phyloP scores from a whole-genome alignment of 1,140 invertebrate genomes.

The Daktulosphaira vitifoliae region DNA sequence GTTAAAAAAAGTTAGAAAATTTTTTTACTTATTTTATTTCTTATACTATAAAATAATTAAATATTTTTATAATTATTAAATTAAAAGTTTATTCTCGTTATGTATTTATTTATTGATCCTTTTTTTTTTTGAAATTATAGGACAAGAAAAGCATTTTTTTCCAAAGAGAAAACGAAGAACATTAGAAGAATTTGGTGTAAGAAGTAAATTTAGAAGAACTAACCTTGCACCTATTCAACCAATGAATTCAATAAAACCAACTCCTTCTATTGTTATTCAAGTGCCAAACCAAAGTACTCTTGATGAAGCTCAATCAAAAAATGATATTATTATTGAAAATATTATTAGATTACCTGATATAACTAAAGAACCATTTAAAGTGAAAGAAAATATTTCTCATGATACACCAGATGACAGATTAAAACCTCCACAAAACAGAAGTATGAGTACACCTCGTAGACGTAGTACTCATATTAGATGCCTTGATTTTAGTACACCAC shows the following conservation, averaged over 20 bases:
- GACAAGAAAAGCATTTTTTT: constrained; percentile 7
- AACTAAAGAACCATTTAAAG: not conserved
- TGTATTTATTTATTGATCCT: no score
- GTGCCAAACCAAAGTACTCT: constrained; percentile 26
- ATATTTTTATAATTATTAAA: no score
- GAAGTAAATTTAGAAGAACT: constrained; percentile 7
- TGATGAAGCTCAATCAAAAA: constrained; percentile 13
- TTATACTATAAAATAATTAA: no score
- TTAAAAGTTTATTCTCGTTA: no score
- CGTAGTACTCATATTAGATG: constrained; percentile 22
- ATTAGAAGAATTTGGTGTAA: not conserved
- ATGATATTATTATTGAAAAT: not conserved
- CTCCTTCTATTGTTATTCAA: constrained; percentile 23
- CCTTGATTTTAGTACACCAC: constrained; percentile 25
- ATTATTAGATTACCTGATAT: not conserved
- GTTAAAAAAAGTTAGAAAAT: no score
- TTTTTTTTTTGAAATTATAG: no score
- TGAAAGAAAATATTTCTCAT: not conserved
- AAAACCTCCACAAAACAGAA: constrained; percentile 24
- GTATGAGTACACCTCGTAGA: constrained; percentile 27
- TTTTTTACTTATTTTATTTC: no score
- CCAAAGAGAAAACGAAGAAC: constrained; percentile 11
- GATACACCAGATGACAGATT: constrained; percentile 13
- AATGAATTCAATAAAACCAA: not conserved
- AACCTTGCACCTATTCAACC: not conserved